Percentiles rank a stretch among this genome's conserved stretches.
Conservation (phyloP, 2,888 invertebrate species). For the Luffia ferchaultella region DNA sequence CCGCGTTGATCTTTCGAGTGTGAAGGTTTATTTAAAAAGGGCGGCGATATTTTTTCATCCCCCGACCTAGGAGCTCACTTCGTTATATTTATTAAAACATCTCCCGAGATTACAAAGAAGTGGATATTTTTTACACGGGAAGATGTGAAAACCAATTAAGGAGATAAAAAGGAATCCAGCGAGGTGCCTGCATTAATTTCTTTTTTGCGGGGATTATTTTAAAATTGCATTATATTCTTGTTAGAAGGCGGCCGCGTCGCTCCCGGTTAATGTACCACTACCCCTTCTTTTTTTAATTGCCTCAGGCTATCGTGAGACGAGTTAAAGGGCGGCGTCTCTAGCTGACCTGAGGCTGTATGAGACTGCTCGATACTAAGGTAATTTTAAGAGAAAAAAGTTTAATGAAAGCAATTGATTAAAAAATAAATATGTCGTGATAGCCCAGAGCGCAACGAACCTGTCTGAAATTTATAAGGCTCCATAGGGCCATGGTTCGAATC, state of each 20-base stretch:
- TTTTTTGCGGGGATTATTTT: constrained; percentile 67
- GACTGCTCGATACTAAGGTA: too few species aligned
- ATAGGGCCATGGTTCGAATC: too few species aligned
- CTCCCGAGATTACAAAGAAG: constrained; percentile 65
- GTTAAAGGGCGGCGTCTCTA: too few species aligned
- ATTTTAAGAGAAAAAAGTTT: too few species aligned
- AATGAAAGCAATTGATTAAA: too few species aligned
- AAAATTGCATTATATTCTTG: constrained; percentile 67
- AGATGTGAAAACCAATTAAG: constrained; percentile 69
- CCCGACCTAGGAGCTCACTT: constrained; percentile 40
- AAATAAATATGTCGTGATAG: too few species aligned
- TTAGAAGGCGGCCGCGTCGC: constrained; percentile 48
- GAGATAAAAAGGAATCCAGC: constrained; percentile 65
- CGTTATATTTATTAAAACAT: constrained; percentile 68
- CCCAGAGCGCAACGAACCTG: too few species aligned
- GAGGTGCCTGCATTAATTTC: constrained; percentile 66
- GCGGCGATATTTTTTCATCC: constrained; percentile 56
- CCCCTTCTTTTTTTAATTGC: constrained; percentile 65
- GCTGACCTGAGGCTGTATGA: too few species aligned
- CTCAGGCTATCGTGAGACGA: constrained; percentile 62
- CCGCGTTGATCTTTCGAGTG: constrained; percentile 60
- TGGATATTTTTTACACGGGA: constrained; percentile 64
- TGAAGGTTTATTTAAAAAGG: constrained; percentile 57
- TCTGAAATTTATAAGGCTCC: too few species aligned
- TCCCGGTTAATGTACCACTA: constrained; percentile 61